Conservation (phyloP, 1,140 invertebrate species). For the Laupala kohalensis region DNA sequence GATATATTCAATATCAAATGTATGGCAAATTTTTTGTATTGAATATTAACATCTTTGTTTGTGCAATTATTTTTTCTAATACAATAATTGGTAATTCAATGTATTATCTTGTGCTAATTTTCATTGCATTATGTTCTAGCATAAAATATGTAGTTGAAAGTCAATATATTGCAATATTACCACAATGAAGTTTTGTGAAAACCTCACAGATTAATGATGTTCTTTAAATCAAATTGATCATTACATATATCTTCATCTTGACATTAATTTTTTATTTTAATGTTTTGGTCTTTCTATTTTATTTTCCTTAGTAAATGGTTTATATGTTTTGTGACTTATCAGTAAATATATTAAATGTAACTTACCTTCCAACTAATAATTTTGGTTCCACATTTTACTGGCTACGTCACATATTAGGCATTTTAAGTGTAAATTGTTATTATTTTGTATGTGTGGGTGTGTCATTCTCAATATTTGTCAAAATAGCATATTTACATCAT, state of each 20-base stretch:
- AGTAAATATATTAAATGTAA: no score
- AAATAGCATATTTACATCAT: no score
- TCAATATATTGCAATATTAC: background rate
- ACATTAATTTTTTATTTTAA: background rate
- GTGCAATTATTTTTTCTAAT: background rate
- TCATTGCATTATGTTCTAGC: background rate
- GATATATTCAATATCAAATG: no score
- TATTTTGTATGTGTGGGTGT: no score
- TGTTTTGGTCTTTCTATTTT: background rate
- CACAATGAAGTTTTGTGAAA: background rate
- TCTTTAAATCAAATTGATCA: no score
- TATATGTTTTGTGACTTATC: background rate
- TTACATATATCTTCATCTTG: no score
- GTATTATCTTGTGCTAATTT: background rate
- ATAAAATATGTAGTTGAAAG: background rate
- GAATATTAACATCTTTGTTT: background rate
- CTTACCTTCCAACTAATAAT: no score
- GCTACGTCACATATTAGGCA: no score
- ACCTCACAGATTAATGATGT: background rate
- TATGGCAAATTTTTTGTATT: no score
- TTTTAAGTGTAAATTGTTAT: no score
- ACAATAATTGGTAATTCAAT: background rate
- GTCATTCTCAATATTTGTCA: no score
- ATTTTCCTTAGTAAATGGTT: background rate
- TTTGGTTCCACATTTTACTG: no score